Base-by-base conservation (phyloP, 2,797 vertebrate genomes). In the Champsocephalus gunnari region DNA sequence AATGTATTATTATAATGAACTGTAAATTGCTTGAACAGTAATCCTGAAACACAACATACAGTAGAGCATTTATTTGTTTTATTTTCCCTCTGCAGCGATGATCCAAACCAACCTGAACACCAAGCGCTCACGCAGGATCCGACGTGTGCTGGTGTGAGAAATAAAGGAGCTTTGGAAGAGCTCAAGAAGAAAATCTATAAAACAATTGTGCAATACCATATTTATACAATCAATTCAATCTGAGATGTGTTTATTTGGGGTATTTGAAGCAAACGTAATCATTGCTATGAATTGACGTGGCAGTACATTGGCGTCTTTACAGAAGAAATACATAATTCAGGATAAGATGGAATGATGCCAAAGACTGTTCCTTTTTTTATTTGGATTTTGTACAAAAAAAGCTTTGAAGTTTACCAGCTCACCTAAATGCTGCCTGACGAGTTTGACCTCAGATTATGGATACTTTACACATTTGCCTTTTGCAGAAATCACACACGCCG, bases 21-120 rank as follows among this genome's bases (percentile, higher is more conserved):
- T 45, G 21, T 14, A 28, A 65, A 8, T 5, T 49, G 7, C 13
- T 7, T 10, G 47, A 32, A 55, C 47, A 38, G 24, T 38, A 38
- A 41, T 34, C 10, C 24, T 58, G 11, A 48, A 59, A 49, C n/a
- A 38, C 3, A 12, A 70, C 13, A 41, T 7, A 38, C 34, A 38
- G 8, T 4, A 12, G 5, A 21, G 16, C 19, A 47, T 63, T 51
- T 6, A 51, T 34, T 51, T 67, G 3, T 64, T 11, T 53, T 41
- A 4, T 34, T 58, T 57, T 38, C 8, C 19, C 12, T 14, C 32
- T 21, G n/a, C 83, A 95, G 94, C 62, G 0, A 91, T 87, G 93
- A 88, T 0, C n/a, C 94, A 94, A 82, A 90, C 78, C 13, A 93
- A 92, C 79, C 12, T 73, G 5, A 66, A 0, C 4, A 92, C 61